Conservation (phyloP, 2,797 vertebrate genomes). For the Chloroceryle amazona region DNA sequence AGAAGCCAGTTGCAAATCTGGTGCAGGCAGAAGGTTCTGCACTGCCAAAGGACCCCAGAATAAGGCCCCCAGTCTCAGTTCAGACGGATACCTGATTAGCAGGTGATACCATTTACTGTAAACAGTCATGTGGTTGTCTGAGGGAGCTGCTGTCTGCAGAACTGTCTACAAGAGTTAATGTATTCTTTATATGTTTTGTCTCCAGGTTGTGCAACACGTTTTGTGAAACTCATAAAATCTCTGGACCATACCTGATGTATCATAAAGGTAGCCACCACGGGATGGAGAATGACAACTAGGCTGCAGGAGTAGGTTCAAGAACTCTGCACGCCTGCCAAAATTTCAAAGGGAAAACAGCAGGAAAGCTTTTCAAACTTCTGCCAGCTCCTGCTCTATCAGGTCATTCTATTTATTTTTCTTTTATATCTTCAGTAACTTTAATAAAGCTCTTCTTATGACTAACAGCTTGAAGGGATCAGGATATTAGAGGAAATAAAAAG, state of each 20-base stretch:
- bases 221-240: constrained; percentile 47
- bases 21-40: not conserved
- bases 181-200: constrained; percentile 59
- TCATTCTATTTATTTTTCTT: constrained; percentile 30
- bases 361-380: constrained; percentile 52
- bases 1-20: not conserved
- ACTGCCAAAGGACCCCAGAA: not conserved
- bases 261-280: not conserved
- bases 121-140: constrained; percentile 18
- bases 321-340: constrained; percentile 29
- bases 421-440: constrained; percentile 57
- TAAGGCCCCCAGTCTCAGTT: not conserved
- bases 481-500: constrained; percentile 43
- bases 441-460: constrained; percentile 60
- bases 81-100: not conserved
- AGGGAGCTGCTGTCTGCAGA: not conserved
- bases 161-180: constrained; percentile 31
- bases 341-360: constrained; percentile 50
- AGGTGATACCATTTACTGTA: not conserved
- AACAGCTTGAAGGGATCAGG: constrained; percentile 16
- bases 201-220: constrained; percentile 21
- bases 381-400: constrained; percentile 28
- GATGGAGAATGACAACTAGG: not conserved
- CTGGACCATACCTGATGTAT: constrained; percentile 3
- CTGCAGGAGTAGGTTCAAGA: not conserved